Evolutionary conservation across 2,888 invertebrate genomes (phyloP).

Genomic region (Antheraea assamensis): DNA sequence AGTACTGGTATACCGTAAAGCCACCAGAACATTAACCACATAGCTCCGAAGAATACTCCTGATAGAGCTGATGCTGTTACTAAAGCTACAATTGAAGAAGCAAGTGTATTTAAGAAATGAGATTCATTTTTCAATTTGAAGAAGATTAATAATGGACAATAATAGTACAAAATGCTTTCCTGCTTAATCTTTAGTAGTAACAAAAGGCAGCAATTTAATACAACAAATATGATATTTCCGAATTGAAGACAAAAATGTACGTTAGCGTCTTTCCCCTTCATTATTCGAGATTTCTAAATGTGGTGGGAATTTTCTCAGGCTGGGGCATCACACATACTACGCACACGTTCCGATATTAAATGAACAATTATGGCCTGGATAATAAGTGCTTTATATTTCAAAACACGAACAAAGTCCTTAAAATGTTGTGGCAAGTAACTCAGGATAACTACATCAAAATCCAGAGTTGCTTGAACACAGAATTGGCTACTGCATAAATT

Average conservation of each 20-base stretch:
- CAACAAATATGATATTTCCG: not conserved
- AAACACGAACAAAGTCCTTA: too few species aligned
- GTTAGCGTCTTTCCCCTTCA: not conserved
- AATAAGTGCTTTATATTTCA: too few species aligned
- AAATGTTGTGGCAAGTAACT: too few species aligned
- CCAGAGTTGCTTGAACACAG: too few species aligned
- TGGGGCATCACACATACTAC: too few species aligned
- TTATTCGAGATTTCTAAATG: not conserved
- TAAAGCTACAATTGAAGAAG: constrained; percentile 68
- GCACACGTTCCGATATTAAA: too few species aligned
- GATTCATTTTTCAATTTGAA: not conserved
- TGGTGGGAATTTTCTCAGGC: too few species aligned
- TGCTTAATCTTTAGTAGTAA: not conserved
- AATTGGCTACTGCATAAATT: not conserved
- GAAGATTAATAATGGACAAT: not conserved
- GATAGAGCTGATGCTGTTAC: constrained; percentile 74
- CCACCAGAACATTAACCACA: constrained; percentile 85
- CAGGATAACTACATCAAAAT: too few species aligned
- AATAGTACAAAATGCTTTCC: not conserved
- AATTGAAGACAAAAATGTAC: not conserved
- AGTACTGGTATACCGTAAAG: constrained; percentile 83
- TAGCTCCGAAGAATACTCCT: constrained; percentile 82
- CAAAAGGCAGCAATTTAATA: not conserved
- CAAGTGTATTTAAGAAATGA: not conserved
- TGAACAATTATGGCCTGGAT: not conserved